Conservation (phyloP, 2,888 invertebrate genomes). For the Augiades crinisus region DNA sequence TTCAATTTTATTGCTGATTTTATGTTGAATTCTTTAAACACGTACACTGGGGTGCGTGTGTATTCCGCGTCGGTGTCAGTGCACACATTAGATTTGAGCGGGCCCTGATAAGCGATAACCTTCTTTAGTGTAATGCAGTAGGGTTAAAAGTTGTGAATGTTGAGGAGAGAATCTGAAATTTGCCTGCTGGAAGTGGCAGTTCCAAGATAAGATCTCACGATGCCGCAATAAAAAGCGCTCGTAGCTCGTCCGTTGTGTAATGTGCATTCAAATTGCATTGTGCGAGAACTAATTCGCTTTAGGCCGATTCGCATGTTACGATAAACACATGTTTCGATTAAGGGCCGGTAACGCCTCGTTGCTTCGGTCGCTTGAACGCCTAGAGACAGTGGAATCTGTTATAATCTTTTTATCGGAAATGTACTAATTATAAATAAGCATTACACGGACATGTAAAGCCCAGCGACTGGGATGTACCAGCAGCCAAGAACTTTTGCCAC, state of each 20-base stretch:
- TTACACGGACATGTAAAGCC: no score
- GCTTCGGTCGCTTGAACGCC: constrained; percentile 20
- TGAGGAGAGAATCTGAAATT: constrained; percentile 70
- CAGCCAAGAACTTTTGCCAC: no score
- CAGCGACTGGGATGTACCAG: no score
- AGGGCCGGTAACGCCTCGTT: constrained; percentile 37
- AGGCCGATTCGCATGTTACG: constrained; percentile 79
- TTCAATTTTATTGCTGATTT: constrained; percentile 81
- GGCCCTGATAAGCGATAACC: constrained; percentile 45
- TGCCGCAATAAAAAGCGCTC: constrained; percentile 80
- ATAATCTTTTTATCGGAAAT: not conserved
- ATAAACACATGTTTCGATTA: constrained; percentile 80
- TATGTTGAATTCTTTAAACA: constrained; percentile 79
- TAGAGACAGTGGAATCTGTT: constrained; percentile 1
- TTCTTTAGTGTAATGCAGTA: constrained; percentile 51
- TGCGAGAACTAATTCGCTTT: constrained; percentile 81
- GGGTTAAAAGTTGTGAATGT: constrained; percentile 54
- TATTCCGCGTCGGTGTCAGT: constrained; percentile 51
- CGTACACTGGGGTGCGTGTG: constrained; percentile 64
- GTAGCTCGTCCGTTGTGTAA: constrained; percentile 81
- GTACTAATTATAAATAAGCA: not conserved
- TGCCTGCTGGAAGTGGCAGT: constrained; percentile 81
- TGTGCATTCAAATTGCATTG: constrained; percentile 82
- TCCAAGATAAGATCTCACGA: constrained; percentile 80
- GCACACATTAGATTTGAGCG: constrained; percentile 53